Conservation (phyloP, 2,113 vertebrate species). For the Pygoscelis antarcticus region DNA sequence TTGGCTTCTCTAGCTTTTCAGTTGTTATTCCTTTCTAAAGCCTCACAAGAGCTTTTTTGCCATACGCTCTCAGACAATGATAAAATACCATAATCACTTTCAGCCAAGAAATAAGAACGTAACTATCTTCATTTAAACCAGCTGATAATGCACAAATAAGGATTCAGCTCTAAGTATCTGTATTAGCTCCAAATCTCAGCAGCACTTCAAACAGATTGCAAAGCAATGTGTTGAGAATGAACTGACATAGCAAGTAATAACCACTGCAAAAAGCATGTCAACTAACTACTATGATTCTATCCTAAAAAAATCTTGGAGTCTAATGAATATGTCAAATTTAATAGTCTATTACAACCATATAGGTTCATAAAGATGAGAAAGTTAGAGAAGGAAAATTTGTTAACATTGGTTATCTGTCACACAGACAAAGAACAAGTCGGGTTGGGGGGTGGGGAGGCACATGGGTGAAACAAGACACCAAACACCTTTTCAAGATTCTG, state of each 20-base stretch:
- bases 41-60: not conserved
- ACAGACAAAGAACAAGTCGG: rapidly evolving
- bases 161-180: not conserved
- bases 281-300: not conserved
- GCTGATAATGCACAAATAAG: not conserved
- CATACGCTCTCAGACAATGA: not conserved
- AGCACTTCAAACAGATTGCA: not conserved
- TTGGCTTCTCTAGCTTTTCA: not conserved
- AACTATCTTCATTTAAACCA: not conserved
- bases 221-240: not conserved
- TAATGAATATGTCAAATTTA: not conserved
- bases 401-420: not conserved
- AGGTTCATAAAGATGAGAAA: not conserved
- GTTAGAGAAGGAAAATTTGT: not conserved
- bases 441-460: too few species aligned
- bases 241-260: not conserved
- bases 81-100: not conserved
- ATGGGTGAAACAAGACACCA: too few species aligned
- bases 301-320: not conserved
- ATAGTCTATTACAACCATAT: not conserved
- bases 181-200: not conserved
- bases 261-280: not conserved
- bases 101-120: not conserved
- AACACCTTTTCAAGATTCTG: not conserved
- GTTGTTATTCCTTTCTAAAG: not conserved